Evolutionary conservation across 92 coral and sea anemone species (phyloP), one percentile per base, ranked within the genome.

Genomic region (Desmophyllum pertusum): DNA sequence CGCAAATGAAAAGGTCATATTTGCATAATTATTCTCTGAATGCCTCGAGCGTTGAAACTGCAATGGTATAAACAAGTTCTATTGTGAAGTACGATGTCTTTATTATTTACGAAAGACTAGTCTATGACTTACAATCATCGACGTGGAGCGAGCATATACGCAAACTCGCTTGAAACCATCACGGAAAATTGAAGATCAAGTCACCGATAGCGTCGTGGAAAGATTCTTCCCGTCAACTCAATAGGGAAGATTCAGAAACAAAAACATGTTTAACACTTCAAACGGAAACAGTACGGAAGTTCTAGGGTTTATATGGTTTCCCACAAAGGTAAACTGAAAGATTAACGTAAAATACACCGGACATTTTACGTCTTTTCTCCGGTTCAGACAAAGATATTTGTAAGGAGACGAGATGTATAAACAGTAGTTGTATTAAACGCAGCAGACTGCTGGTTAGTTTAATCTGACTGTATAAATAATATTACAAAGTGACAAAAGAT

Each of bases 401-500:
- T 79, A 63, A n/a, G n/a, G n/a, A n/a, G n/a, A n/a, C n/a, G n/a
- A n/a, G n/a, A n/a, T n/a, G n/a, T n/a, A n/a, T n/a, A n/a, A n/a
- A n/a, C n/a, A n/a, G n/a, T n/a, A n/a, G n/a, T n/a, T n/a, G n/a
- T n/a, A n/a, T n/a, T n/a, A n/a, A n/a, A 79, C 75, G 40, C 75
- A 79, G 72, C 27, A 25, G 59, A 64, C 62, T 66, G 75, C 64
- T 67, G 61, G 57, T 37, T 21, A 17, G 73, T 80, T 80, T 80
- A 80, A 80, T 80, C 51, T 50, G 76, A 21, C n/a, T 59, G 27
- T 64, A 69, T 66, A 79, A 80, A 80, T 68, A 80, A 80, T 67
- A 68, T 80, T 70, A 68, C 66, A 63, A 62, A 25, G 45, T 19
- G 40, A 30, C 40, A 41, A 62, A 61, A 37, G 30, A 27, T 45